Evolutionary conservation across 1,140 invertebrate genomes (phyloP).

Genomic region (Nasonia giraulti): DNA sequence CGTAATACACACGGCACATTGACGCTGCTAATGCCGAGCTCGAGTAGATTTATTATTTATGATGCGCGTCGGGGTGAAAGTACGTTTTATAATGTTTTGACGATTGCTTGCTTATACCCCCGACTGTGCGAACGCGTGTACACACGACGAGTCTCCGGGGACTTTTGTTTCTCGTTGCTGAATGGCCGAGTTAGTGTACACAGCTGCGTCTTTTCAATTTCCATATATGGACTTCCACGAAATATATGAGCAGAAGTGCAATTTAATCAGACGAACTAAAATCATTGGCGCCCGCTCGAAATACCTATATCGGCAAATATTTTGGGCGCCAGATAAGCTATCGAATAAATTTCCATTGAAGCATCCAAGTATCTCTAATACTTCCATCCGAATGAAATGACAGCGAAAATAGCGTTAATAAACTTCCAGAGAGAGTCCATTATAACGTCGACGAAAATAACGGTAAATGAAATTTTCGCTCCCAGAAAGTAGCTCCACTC

Average conservation of each 20-base stretch:
- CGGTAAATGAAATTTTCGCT: not conserved
- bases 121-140: not conserved
- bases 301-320: too few species aligned
- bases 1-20: not conserved
- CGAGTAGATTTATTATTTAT: constrained; percentile 9
- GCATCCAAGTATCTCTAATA: too few species aligned
- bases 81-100: not conserved
- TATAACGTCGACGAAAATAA: not conserved
- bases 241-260: too few species aligned
- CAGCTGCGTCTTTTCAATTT: not conserved
- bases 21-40: not conserved
- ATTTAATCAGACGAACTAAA: too few species aligned
- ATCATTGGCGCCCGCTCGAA: too few species aligned
- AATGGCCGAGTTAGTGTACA: not conserved
- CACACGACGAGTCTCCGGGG: not conserved
- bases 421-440: not conserved
- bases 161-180: not conserved
- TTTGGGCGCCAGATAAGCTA: too few species aligned
- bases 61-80: not conserved
- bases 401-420: not conserved
- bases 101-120: not conserved
- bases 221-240: not conserved
- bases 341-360: too few species aligned
- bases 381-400: too few species aligned
- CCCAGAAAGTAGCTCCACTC: not conserved